phyloP scores from a whole-genome alignment of 2,888 invertebrate genomes.

The Pandemis heparana region DNA sequence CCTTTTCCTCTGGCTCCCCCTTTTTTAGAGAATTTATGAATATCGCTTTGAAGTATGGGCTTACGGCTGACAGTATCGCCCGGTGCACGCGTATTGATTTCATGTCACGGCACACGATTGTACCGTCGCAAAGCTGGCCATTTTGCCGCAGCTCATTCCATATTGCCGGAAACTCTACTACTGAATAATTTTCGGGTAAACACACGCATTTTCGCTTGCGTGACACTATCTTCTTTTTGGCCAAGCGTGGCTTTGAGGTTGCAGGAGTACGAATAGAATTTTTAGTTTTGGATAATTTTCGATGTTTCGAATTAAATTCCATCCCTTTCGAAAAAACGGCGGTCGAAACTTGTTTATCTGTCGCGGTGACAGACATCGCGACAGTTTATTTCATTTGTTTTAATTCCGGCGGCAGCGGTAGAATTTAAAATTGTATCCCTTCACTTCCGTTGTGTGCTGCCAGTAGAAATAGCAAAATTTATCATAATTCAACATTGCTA shows the following conservation, averaged over 20 bases:
- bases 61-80: constrained; percentile 89
- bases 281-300: constrained; percentile 84
- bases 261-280: constrained; percentile 80
- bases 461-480: constrained; percentile 15
- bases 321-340: constrained; percentile 84
- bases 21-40: constrained; percentile 89
- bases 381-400: constrained; percentile 69
- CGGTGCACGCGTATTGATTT: constrained; percentile 88
- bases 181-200: constrained; percentile 85
- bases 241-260: constrained; percentile 75
- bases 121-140: constrained; percentile 90
- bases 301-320: constrained; percentile 85
- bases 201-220: constrained; percentile 87
- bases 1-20: constrained; percentile 86
- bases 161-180: constrained; percentile 87
- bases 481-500: too few relatives aligned
- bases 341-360: constrained; percentile 82
- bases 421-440: constrained; percentile 23
- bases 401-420: constrained; percentile 45
- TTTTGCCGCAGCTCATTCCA: constrained; percentile 89
- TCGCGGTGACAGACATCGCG: constrained; percentile 75
- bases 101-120: constrained; percentile 87
- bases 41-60: constrained; percentile 90
- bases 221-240: constrained; percentile 76
- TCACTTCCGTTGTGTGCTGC: constrained; percentile 21